Base-by-base conservation (phyloP, 2,888 invertebrate species). In the Drosophila helvetica region DNA sequence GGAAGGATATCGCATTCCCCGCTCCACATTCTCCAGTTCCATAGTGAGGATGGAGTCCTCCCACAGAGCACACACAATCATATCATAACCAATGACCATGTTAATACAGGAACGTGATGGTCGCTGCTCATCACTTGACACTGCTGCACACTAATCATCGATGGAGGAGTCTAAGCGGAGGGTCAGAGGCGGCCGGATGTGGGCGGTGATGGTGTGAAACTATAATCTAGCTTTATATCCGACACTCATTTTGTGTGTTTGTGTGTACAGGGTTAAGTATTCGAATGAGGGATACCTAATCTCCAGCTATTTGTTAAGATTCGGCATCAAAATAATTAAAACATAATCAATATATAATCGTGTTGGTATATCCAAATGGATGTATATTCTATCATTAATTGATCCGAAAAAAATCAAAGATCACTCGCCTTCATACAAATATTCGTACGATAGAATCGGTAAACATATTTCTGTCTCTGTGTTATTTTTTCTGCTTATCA, bases 121-220 rank as follows among this genome's bases (percentile, higher is more conserved):
- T 79, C 42, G 50, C 48, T 33, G 46, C 45, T 60, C 43, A 56
- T 70, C 63, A 57, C 65, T 61, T 66, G 61, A 73, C 78, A 62
- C 79, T 83, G 38, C n/a, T 2, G 65, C 78, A 73, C 78, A 77
- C 84, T 88, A 86, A 88, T 83, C 86, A 83, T 74, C 56, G 73
- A 58, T n/a, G 12, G 45, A 48, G 15, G 52, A 17, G 33, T 7
- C 8, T 2, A 17, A n/a, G 25, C 10, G 42, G 43, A 18, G 17
- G 38, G 38, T 19, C 10, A 47, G n/a, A 10, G 18, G 30, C 18
- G 38, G 17, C 42, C 22, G 45, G 30, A 53, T 53, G 42, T 43
- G 19, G 43, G 51, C 84, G 78, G 53, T 65, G 54, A 67, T 27
- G n/a, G 52, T 59, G 43, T 46, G 55, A 47, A 62, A 56, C 55